These are phyloP conservation scores for Microplitis demolitor DNA, from an alignment of 1,140 invertebrate genomes.

Conservation along the genomic window DNA sequence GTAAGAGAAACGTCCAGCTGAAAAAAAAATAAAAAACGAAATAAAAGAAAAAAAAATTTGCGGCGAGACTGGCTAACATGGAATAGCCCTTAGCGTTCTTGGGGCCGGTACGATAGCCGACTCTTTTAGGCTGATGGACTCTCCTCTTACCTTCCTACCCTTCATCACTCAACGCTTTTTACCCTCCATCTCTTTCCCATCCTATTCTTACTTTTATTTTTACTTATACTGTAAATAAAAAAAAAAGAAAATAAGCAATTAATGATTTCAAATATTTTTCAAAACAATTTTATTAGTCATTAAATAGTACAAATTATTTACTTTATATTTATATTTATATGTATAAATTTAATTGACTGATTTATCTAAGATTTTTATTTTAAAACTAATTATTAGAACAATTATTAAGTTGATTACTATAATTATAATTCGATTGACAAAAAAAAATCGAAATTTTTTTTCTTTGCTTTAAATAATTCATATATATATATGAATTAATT, in stretches of 20 bases:
- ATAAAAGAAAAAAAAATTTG: slow-evolving; percentile 48
- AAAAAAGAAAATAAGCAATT: neutral
- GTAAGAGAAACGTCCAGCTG: slow-evolving; percentile 39
- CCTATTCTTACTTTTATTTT: neutral
- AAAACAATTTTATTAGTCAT: no score
- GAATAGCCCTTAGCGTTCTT: slow-evolving; percentile 59
- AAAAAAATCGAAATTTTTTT: neutral
- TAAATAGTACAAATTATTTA: no score
- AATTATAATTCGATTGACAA: no score
- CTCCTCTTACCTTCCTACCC: slow-evolving; percentile 36
- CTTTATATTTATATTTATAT: no score
- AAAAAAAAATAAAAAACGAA: slow-evolving; percentile 31
- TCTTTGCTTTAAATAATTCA: neutral
- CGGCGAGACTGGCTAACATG: slow-evolving; percentile 58
- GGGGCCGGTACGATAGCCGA: slow-evolving; percentile 53
- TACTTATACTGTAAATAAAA: slow-evolving; percentile 6
- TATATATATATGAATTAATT: neutral
- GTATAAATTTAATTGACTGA: no score
- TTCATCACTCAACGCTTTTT: slow-evolving; percentile 32
- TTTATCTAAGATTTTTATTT: no score
- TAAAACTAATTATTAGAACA: no score
- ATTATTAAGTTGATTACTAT: no score
- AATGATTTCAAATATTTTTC: no score
- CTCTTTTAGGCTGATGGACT: slow-evolving; percentile 54
- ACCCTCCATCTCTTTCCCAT: slow-evolving; percentile 23